A percentile compares a stretch with the other conserved stretches of the same genome.
These are phyloP conservation scores for Hyposmocoma kahamanoa DNA, from an alignment of 1,140 invertebrate species.

Conservation along the genomic window DNA sequence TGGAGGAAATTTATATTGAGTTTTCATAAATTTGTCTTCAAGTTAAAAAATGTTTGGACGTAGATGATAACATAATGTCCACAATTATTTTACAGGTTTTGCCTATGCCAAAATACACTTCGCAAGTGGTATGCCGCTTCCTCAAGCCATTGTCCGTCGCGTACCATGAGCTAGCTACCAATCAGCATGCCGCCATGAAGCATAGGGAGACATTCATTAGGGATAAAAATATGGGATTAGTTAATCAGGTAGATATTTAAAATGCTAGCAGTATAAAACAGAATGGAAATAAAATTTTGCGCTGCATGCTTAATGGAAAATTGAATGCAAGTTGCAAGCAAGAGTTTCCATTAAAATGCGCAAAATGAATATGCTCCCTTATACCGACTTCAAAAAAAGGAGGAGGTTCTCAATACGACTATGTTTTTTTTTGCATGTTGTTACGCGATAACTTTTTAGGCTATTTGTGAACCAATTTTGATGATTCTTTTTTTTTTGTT, in stretches of 20 bases:
- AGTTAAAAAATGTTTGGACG: neutral
- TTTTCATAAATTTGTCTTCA: conserved; percentile 6
- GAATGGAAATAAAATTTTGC: too few relatives aligned
- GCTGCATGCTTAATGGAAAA: too few relatives aligned
- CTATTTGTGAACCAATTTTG: too few relatives aligned
- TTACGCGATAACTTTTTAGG: too few relatives aligned
- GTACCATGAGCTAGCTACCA: conserved; percentile 93
- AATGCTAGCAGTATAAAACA: too few relatives aligned
- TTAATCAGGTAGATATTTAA: conserved; percentile 79
- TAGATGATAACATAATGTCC: neutral
- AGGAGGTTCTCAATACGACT: too few relatives aligned
- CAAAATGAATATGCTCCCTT: too few relatives aligned
- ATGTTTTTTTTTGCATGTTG: too few relatives aligned
- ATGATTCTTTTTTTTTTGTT: too few relatives aligned
- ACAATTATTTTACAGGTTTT: conserved; percentile 72
- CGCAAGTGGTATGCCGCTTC: conserved; percentile 90
- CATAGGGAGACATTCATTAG: conserved; percentile 87
- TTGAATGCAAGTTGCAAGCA: too few relatives aligned
- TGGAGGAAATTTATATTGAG: conserved; percentile 16
- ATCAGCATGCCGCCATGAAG: conserved; percentile 87
- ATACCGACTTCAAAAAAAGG: too few relatives aligned
- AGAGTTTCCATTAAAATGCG: too few relatives aligned
- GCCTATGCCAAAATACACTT: conserved; percentile 91
- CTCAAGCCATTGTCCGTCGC: conserved; percentile 92
- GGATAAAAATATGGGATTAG: conserved; percentile 88